Evolutionary conservation across 2,797 vertebrate species (phyloP), one percentile per base, ranked within the genome.

Genomic region (Anisognathus igniventris): DNA sequence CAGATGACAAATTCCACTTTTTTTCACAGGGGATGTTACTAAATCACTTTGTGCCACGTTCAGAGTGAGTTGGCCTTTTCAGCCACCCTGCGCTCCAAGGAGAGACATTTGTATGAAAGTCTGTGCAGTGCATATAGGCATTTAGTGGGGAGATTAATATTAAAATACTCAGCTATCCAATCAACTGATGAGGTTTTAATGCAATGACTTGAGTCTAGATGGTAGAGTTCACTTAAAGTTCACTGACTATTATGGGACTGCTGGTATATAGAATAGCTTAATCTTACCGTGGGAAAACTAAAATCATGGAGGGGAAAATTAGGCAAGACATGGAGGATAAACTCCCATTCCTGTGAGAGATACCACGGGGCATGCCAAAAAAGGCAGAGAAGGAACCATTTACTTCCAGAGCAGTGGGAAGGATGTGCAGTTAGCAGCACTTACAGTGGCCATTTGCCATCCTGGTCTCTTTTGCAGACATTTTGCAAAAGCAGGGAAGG

Each of bases 221-320:
- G 88, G 74, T 96, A 95, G 91, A 95, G 96, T 97, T 97, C 96
- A 96, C 64, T 37, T 80, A 75, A 94, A 97, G 97, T 97, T 97
- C 97, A 96, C 92, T 77, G 89, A 86, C 90, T 95, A 79, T 95
- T 96, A 92, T 80, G 91, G 91, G 94, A 85, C 92, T 71, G 90
- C 88, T 96, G 93, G 89, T 88, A 83, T 94, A 96, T 51, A 66
- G 90, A 93, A 82, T 45, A 82, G 58, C 89, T 97, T 96, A 96
- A 95, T 96, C 40, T 77, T 93, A 93, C 93, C 72, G 61, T 95
- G 95, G 96, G 97, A 96, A 97, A 96, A 95, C 80, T 50, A 9
- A 91, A 72, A 73, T 79, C 30, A 56, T 82, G 78, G 44, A 93
- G 87, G 91, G 76, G 87, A 92, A 67, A 95, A 88, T 92, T 66